phyloP scores from a whole-genome alignment of 2,888 invertebrate genomes.

The Acronicta aceris region DNA sequence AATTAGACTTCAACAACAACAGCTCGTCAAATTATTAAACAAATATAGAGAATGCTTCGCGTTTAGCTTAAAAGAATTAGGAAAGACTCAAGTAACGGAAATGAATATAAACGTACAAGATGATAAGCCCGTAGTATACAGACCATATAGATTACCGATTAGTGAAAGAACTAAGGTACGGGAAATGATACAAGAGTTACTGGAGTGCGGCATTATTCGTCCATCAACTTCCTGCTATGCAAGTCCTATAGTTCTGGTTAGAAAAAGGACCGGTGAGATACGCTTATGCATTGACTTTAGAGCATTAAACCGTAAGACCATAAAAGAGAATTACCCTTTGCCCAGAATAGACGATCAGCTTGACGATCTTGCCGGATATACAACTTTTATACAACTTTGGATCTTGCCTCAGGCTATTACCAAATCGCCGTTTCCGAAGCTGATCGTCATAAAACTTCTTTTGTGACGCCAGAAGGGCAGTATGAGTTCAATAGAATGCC shows the following conservation, averaged over 20 bases:
- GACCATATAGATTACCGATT: not conserved
- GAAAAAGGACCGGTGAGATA: not conserved
- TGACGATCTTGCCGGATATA: not conserved
- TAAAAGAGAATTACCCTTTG: not conserved
- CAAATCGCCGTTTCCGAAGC: not conserved
- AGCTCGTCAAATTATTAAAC: not conserved
- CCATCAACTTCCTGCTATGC: not conserved
- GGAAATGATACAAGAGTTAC: not conserved
- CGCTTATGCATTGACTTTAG: not conserved
- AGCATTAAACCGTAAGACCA: not conserved
- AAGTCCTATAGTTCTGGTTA: not conserved
- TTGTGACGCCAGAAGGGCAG: not conserved
- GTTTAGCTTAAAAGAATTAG: not conserved
- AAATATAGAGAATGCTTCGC: not conserved
- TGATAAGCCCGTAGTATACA: not conserved
- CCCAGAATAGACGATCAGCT: not conserved
- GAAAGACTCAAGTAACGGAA: not conserved
- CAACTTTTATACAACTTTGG: not conserved
- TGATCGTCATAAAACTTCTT: not conserved
- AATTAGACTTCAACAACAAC: too few relatives aligned
- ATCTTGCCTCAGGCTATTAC: not conserved
- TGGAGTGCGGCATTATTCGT: not conserved
- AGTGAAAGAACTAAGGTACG: not conserved
- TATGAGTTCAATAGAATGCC: not conserved
- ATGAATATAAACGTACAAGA: not conserved